phyloP scores from a whole-genome alignment of 2,113 vertebrate genomes.

The Myrmecobius fasciatus region DNA sequence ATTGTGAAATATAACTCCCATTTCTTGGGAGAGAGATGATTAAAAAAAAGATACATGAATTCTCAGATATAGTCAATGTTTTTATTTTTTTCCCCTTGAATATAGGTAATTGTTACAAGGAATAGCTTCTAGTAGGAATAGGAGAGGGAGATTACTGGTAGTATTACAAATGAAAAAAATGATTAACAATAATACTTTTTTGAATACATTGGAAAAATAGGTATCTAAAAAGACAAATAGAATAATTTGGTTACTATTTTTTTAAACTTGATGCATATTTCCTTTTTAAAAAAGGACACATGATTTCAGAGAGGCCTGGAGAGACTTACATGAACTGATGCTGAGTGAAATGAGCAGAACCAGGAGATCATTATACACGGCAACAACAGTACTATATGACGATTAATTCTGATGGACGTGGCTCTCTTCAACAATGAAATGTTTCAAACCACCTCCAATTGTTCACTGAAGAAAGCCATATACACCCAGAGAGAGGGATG shows the following conservation, averaged over 20 bases:
- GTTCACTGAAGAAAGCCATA: too few relatives aligned
- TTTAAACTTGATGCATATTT: not conserved
- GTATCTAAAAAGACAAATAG: not conserved
- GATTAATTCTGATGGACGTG: too few relatives aligned
- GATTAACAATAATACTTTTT: not conserved
- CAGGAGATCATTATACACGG: too few relatives aligned
- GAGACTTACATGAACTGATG: too few relatives aligned
- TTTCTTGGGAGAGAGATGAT: not conserved
- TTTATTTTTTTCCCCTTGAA: not conserved
- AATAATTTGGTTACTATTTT: not conserved
- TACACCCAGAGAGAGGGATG: too few relatives aligned
- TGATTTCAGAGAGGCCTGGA: too few relatives aligned
- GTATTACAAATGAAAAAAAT: not conserved
- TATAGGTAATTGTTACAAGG: not conserved
- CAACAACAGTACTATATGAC: too few relatives aligned
- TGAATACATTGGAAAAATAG: not conserved
- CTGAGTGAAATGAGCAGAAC: too few relatives aligned
- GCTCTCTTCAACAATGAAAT: too few relatives aligned
- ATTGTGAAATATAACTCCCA: not conserved
- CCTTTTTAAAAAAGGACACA: too few relatives aligned
- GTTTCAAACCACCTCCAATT: too few relatives aligned
- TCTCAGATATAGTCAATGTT: not conserved
- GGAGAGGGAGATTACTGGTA: not conserved
- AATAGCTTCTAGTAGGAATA: not conserved
- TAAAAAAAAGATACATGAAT: not conserved